phyloP scores from a whole-genome alignment of 1,140 invertebrate species.

The Aleiodes sp. region DNA sequence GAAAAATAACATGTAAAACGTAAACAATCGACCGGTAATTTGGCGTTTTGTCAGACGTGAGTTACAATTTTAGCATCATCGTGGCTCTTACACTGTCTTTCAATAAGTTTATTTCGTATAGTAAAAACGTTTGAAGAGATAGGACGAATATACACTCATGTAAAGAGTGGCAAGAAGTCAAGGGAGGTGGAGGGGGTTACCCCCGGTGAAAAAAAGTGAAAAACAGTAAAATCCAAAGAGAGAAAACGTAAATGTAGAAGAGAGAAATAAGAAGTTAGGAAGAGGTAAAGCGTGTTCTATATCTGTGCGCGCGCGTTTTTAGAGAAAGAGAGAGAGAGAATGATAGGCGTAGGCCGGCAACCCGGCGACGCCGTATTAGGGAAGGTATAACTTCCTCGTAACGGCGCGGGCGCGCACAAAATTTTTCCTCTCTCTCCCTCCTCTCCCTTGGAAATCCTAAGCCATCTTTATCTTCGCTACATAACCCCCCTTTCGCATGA shows the following conservation, averaged over 20 bases:
- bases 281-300: slow-evolving; percentile 53
- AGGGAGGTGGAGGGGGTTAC: neutral
- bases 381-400: slow-evolving; percentile 50
- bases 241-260: neutral
- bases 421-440: slow-evolving; percentile 32
- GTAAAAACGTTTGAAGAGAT: too few relatives aligned
- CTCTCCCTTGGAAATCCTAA: too few relatives aligned
- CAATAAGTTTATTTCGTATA: too few relatives aligned
- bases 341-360: slow-evolving; percentile 46
- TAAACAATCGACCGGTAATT: slow-evolving; percentile 43
- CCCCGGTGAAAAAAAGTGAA: too few relatives aligned
- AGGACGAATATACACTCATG: too few relatives aligned
- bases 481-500: slow-evolving; percentile 8
- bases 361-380: slow-evolving; percentile 62
- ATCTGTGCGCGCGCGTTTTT: slow-evolving; percentile 45
- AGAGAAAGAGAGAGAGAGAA: neutral
- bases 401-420: slow-evolving; percentile 43
- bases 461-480: neutral
- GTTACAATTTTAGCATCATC: slow-evolving; percentile 45
- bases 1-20: slow-evolving; percentile 30
- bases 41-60: slow-evolving; percentile 29
- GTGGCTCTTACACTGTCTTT: too few relatives aligned
- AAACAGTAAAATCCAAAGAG: too few relatives aligned
- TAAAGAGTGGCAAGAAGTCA: slow-evolving; percentile 27
- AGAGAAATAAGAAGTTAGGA: slow-evolving; percentile 10